These are phyloP conservation scores for Arrhopalites spinosus DNA, from an alignment of 2,888 invertebrate species.

Conservation along the genomic window DNA sequence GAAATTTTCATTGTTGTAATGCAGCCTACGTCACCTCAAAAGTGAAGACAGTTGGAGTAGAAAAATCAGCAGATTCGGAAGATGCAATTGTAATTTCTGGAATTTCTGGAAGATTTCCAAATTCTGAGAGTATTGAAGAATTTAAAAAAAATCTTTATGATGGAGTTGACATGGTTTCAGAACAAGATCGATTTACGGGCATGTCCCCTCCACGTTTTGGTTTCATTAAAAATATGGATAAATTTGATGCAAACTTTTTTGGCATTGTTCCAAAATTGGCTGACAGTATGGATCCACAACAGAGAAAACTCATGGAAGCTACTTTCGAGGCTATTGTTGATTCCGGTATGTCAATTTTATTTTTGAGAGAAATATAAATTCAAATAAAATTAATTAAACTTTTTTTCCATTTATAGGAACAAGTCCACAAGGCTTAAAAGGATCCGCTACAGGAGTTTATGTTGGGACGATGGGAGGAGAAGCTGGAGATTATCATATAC, in stretches of 20 bases:
- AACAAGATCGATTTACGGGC: constrained; percentile 57
- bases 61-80: not conserved
- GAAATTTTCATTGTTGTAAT: not conserved
- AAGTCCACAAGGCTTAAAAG: constrained; percentile 62
- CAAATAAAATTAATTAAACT: not conserved
- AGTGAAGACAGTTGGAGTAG: not conserved
- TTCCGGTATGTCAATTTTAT: constrained; percentile 10
- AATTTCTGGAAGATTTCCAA: constrained; percentile 61
- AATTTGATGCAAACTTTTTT: constrained; percentile 38
- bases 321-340: constrained; percentile 37
- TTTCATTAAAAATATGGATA: constrained; percentile 55
- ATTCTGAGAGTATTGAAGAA: constrained; percentile 63
- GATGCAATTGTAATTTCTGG: constrained; percentile 58
- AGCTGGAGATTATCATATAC: constrained; percentile 20
- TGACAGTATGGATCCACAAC: constrained; percentile 36
- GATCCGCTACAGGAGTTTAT: constrained; percentile 66
- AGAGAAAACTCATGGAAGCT: constrained; percentile 31
- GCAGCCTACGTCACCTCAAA: not conserved
- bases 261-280: constrained; percentile 36
- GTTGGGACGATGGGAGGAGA: constrained; percentile 60
- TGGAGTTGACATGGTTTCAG: constrained; percentile 64
- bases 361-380: not conserved
- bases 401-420: constrained; percentile 51
- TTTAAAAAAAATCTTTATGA: constrained; percentile 63
- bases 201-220: constrained; percentile 4